A percentile compares a stretch with the other conserved stretches of the same genome.
phyloP scores from a whole-genome alignment of 1,140 invertebrate species.

The Drosophila ambigua region DNA sequence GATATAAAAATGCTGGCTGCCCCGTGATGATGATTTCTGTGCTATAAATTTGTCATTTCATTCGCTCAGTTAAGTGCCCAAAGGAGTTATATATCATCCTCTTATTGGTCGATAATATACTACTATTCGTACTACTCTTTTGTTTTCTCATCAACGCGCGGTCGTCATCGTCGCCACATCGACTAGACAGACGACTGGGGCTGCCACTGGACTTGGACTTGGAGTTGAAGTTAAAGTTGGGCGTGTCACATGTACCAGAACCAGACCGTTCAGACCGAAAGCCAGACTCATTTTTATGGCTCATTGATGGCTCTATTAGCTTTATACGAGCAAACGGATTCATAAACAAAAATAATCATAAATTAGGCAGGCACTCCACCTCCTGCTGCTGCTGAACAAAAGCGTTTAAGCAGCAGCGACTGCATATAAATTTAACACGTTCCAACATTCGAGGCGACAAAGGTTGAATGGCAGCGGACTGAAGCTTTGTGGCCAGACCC shows the following conservation, averaged over 20 bases:
- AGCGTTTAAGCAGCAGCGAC: constrained; percentile 14
- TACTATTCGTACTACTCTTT: constrained; percentile 9
- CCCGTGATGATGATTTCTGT: constrained; percentile 38
- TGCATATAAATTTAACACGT: constrained; percentile 64
- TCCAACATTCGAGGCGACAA: constrained; percentile 29
- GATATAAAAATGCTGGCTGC: no score
- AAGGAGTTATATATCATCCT: constrained; percentile 31
- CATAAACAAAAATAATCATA: constrained; percentile 79
- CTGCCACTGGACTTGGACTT: constrained; percentile 40
- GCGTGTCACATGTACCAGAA: constrained; percentile 31
- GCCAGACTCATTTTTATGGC: constrained; percentile 66
- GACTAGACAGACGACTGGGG: constrained; percentile 62
- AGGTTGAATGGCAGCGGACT: constrained; percentile 12
- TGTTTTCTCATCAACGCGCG: constrained; percentile 6
- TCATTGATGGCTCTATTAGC: constrained; percentile 77
- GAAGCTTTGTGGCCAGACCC: constrained; percentile 16
- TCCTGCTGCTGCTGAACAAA: constrained; percentile 24
- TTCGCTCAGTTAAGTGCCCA: constrained; percentile 31
- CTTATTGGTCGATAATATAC: constrained; percentile 30
- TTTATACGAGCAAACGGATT: constrained; percentile 72
- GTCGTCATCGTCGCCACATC: constrained; percentile 47
- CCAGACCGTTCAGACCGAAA: background rate
- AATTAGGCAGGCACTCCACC: constrained; percentile 53
- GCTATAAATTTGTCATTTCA: constrained; percentile 44
- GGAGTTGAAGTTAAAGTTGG: constrained; percentile 11